Conservation (phyloP, 2,113 vertebrate genomes). For the Engraulis encrasicolus region DNA sequence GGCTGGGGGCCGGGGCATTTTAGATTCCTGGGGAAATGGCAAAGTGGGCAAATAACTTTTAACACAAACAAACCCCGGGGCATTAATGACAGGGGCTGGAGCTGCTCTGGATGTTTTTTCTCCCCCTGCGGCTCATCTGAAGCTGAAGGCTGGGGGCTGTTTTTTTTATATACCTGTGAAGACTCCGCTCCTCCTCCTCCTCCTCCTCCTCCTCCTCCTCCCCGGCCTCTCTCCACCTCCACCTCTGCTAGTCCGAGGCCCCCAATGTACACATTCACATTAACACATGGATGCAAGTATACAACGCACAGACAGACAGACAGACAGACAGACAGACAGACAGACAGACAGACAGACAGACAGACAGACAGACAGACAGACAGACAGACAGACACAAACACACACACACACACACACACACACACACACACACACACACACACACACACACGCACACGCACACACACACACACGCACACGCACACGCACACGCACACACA, state of each 20-base stretch:
- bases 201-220: background rate
- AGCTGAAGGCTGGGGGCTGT: slow-evolving; percentile 23
- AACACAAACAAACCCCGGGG: slow-evolving; percentile 72
- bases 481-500: background rate
- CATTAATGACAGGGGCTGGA: slow-evolving; percentile 71
- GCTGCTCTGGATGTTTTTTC: slow-evolving; percentile 70
- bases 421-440: background rate
- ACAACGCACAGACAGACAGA: background rate
- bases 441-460: background rate
- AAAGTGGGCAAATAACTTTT: slow-evolving; percentile 70
- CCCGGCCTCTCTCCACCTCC: too few relatives aligned
- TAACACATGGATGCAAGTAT: too few relatives aligned
- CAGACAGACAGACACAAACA: background rate
- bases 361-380: background rate
- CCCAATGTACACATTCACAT: too few relatives aligned
- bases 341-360: background rate
- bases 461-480: background rate
- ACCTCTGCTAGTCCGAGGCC: too few relatives aligned
- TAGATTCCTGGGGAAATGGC: slow-evolving; percentile 76
- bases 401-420: background rate
- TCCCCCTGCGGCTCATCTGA: slow-evolving; percentile 47
- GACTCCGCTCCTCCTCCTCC: background rate
- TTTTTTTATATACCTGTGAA: too few relatives aligned
- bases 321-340: background rate
- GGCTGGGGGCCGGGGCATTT: slow-evolving; percentile 60